Percentiles rank a stretch among this genome's conserved stretches.
These are phyloP conservation scores for Gymnothorax javanicus DNA, from an alignment of 2,797 vertebrate genomes.

Conservation along the genomic window DNA sequence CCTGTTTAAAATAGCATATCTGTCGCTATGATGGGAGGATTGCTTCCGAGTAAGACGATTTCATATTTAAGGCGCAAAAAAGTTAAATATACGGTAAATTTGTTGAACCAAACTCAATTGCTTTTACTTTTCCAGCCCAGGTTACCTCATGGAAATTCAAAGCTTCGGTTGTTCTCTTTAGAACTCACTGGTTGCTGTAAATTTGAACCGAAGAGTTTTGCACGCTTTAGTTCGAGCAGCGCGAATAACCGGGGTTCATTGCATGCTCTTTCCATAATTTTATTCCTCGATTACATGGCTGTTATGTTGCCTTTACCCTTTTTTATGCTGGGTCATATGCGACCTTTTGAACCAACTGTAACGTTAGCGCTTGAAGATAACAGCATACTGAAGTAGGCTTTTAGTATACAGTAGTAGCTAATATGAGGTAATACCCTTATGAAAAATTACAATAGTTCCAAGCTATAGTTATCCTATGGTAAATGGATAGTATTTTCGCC, in stretches of 20 bases:
- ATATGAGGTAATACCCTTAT: too few species aligned
- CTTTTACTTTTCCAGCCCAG: neutral
- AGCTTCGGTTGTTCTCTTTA: neutral
- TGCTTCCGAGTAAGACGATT: neutral
- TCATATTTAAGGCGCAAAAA: neutral
- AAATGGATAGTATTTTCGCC: too few species aligned
- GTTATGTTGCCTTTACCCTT: neutral
- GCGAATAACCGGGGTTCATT: neutral
- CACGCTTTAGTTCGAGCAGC: neutral
- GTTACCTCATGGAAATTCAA: neutral
- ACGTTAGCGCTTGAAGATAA: too few species aligned
- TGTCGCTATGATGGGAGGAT: neutral
- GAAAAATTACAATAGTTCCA: too few species aligned
- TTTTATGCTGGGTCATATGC: neutral
- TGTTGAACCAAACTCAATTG: neutral
- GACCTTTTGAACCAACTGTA: too few species aligned
- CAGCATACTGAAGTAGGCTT: too few species aligned
- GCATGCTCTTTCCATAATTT: conserved; percentile 11
- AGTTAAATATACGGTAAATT: neutral
- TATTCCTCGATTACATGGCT: conserved; percentile 9
- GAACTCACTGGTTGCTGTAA: neutral
- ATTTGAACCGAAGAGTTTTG: neutral
- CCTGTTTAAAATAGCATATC: conserved; percentile 1
- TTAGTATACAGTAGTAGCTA: too few species aligned
- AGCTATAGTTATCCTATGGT: too few species aligned